A percentile compares a stretch with the other conserved stretches of the same genome.
phyloP scores from a whole-genome alignment of 2,888 invertebrate genomes.

The Venustoraphidia nigricollis region DNA sequence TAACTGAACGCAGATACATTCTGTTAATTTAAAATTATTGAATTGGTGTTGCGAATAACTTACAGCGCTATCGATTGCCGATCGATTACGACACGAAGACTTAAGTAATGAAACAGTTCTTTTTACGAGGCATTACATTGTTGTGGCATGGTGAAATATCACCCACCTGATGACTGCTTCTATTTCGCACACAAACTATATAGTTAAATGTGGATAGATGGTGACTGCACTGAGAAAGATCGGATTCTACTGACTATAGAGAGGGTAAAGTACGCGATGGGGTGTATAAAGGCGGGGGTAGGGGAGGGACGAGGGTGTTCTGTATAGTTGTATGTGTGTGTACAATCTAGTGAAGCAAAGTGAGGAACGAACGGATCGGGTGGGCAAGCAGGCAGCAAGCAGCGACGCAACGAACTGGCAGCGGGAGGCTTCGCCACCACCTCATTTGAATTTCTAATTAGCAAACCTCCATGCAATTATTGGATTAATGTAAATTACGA shows the following conservation, averaged over 20 bases:
- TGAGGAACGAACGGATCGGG: conserved; percentile 13
- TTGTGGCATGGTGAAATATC: no score
- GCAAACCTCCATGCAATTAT: conserved; percentile 86
- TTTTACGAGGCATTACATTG: no score
- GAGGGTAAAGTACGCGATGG: conserved; percentile 4
- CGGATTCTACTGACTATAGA: not conserved
- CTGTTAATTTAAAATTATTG: no score
- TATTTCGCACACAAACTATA: no score
- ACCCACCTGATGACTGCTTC: no score
- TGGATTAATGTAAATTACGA: conserved; percentile 87
- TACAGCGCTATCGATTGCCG: no score
- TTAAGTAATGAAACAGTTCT: no score
- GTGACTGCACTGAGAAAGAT: no score
- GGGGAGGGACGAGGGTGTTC: conserved; percentile 7
- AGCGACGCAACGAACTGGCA: not conserved
- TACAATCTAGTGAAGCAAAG: not conserved
- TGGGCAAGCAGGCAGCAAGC: conserved; percentile 13
- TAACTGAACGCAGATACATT: no score
- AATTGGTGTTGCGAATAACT: no score
- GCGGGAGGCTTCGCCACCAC: conserved; percentile 38
- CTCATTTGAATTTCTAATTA: conserved; percentile 87
- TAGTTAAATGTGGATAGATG: no score
- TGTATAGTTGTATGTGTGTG: not conserved
- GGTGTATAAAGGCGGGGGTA: not conserved
- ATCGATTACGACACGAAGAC: no score